Conservation (phyloP, 2,797 vertebrate species). For the Sebastes jordani region DNA sequence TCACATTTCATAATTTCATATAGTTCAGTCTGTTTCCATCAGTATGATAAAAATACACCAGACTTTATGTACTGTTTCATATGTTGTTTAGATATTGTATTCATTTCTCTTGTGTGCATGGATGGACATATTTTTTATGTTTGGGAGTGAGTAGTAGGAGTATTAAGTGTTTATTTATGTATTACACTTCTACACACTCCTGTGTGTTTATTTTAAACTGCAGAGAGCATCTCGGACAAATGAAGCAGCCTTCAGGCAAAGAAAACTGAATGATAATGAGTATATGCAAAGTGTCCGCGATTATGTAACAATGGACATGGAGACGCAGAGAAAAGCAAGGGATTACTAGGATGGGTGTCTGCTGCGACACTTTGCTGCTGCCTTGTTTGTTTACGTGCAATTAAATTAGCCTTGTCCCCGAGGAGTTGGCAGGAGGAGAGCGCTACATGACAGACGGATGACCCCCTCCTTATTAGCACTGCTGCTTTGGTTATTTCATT, state of each 20-base stretch:
- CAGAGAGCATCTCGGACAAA: slow-evolving; percentile 20
- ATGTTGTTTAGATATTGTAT: not conserved
- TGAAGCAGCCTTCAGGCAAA: slow-evolving; percentile 25
- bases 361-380: slow-evolving; percentile 42
- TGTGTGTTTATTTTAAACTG: slow-evolving; percentile 17
- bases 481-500: slow-evolving; percentile 24
- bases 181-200: not conserved
- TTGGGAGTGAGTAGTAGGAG: not conserved
- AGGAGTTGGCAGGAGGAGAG: slow-evolving; percentile 48
- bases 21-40: not conserved
- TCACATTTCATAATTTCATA: not conserved
- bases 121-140: not conserved
- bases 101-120: not conserved
- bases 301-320: slow-evolving; percentile 50
- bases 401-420: slow-evolving; percentile 60
- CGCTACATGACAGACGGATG: slow-evolving; percentile 44
- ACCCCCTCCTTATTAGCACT: slow-evolving; percentile 32
- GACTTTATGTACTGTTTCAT: not conserved
- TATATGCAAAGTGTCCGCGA: slow-evolving; percentile 13
- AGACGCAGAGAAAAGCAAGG: slow-evolving; percentile 21
- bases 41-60: not conserved
- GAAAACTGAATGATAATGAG: slow-evolving; percentile 50
- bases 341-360: slow-evolving; percentile 38
- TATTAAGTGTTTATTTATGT: not conserved
- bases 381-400: slow-evolving; percentile 58